Evolutionary conservation across 2,113 vertebrate species (phyloP).

Genomic region (Romanogobio albipinnatus): DNA sequence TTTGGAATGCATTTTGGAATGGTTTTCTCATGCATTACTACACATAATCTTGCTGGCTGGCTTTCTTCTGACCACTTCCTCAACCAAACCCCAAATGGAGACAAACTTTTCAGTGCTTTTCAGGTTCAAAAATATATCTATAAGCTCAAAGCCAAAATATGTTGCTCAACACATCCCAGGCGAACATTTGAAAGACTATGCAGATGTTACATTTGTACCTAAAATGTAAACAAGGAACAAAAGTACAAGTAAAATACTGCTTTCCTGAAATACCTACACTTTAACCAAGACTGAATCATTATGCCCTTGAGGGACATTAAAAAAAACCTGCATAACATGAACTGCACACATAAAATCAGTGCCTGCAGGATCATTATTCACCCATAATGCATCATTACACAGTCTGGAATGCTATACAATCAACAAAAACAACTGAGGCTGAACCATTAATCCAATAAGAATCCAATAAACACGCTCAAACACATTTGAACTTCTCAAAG

Average conservation of each 20-base stretch:
- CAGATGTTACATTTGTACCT: constrained; percentile 11
- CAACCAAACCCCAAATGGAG: constrained; percentile 23
- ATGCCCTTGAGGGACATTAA: constrained; percentile 8
- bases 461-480: not conserved
- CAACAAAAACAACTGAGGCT: constrained; percentile 4
- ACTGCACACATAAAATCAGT: constrained; percentile 10
- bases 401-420: constrained; percentile 27
- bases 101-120: not conserved
- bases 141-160: constrained; percentile 16
- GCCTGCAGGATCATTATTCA: constrained; percentile 20
- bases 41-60: constrained; percentile 9
- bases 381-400: constrained; percentile 27
- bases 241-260: constrained; percentile 31
- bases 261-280: constrained; percentile 20
- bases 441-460: not conserved
- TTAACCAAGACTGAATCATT: constrained; percentile 4
- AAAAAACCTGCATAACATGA: constrained; percentile 19
- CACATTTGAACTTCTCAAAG: not conserved
- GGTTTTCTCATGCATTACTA: constrained; percentile 14
- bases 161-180: not conserved
- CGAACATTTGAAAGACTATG: not conserved
- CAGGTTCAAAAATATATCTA: not conserved
- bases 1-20: constrained; percentile 27
- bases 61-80: constrained; percentile 12
- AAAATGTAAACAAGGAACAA: constrained; percentile 10